Evolutionary conservation across 1,140 invertebrate species (phyloP), one percentile per base, ranked within the genome.

Genomic region (Neodiprion pinetum): DNA sequence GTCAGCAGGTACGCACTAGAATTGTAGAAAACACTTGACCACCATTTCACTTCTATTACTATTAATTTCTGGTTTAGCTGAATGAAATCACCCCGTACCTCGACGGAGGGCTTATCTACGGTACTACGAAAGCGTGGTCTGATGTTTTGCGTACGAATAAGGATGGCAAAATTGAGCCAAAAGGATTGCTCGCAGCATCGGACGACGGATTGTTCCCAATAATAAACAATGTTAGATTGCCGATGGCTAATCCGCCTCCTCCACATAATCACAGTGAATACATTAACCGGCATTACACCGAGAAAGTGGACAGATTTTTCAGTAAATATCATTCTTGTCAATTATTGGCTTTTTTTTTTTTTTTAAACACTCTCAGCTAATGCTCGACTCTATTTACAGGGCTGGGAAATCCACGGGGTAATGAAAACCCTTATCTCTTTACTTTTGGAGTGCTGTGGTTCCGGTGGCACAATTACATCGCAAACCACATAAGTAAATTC

Each of bases 1-100:
- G 90, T 70, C 89, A 91, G 83, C 90, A 92, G 83, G 90, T 91
- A 74, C 69, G 48, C 5, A 0, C 2, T 40, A 40, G 28, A 8
- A 5, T 14, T 71, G 50, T 75, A 23, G 72, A 40, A 40, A 40
- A 40, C 1, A 40, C 1, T 40, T 40, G 1, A 40, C 12, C n/a
- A 49, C 7, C 28, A 70, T 70, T 70, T 3, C 68, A 76, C 70
- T 48, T 50, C 14, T 72, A 53, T 14, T 75, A 66, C 40, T n/a
- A 48, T 66, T 67, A 50, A 73, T 71, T 70, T 73, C 67, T 49
- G 73, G 77, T 78, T 12, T 76, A 92, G 91, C 78, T 92, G 67
- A 93, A 92, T 79, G 90, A 92, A 84, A 91, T 92, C 67, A 92
- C 91, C 3, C 90, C 91, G 12, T 93, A 88, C 82, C 80, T 93